Evolutionary conservation across 2,797 vertebrate species (phyloP).

Genomic region (Ctenochaetus hawaiiensis): DNA sequence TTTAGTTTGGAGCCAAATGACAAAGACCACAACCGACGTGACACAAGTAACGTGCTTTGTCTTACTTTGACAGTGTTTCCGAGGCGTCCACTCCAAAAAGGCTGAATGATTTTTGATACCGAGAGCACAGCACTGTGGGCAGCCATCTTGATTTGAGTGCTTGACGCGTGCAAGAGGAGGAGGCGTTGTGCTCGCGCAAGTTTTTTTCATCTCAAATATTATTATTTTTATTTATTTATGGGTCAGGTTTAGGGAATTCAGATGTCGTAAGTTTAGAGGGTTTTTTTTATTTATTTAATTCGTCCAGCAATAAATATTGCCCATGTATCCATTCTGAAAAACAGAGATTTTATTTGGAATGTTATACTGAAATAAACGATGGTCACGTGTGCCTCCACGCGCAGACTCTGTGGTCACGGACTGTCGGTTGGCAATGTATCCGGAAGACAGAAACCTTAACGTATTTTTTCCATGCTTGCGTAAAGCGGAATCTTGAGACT

Average conservation of each 20-base stretch:
- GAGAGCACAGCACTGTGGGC: slow-evolving; percentile 67
- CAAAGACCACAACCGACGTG: not conserved
- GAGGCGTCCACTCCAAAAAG: slow-evolving; percentile 72
- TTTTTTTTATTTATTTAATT: too few species aligned
- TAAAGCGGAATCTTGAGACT: not conserved
- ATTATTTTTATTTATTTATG: not conserved
- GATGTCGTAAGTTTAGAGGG: too few species aligned
- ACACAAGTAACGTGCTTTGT: fast-evolving
- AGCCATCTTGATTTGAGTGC: slow-evolving; percentile 79
- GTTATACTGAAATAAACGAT: too few species aligned
- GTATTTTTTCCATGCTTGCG: not conserved
- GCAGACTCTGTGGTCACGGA: slow-evolving; percentile 55
- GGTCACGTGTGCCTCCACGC: slow-evolving; percentile 49
- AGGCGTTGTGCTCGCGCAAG: not conserved
- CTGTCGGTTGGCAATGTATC: slow-evolving; percentile 10
- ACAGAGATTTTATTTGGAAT: too few species aligned
- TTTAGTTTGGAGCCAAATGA: not conserved
- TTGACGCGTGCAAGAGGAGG: not conserved
- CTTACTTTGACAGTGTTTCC: slow-evolving; percentile 82
- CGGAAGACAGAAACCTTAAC: slow-evolving; percentile 59
- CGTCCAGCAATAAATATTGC: not conserved
- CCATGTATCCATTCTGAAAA: too few species aligned
- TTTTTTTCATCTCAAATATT: fast-evolving
- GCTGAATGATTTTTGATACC: slow-evolving; percentile 76
- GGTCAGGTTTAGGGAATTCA: too few species aligned